Evolutionary conservation across 1,140 invertebrate genomes (phyloP).

Genomic region (Drosophila lacertosa): DNA sequence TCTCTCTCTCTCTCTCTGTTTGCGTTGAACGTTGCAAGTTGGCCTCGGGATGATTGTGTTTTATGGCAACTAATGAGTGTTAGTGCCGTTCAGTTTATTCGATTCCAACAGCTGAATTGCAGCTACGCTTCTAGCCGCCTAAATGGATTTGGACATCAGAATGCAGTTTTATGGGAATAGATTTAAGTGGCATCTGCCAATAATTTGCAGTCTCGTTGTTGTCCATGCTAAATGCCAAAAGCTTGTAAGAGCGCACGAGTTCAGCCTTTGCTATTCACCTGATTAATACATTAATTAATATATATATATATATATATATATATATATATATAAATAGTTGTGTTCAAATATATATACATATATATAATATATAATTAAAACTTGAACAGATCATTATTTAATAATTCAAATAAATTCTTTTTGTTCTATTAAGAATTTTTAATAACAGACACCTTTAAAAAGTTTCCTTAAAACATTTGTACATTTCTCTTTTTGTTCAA

Average conservation of each 20-base stretch:
- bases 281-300: neutral
- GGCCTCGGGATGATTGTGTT: constrained; percentile 55
- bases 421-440: too few relatives aligned
- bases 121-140: constrained; percentile 3
- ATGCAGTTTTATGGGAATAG: constrained; percentile 17
- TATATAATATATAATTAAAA: too few relatives aligned
- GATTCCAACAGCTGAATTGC: constrained; percentile 32
- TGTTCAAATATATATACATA: too few relatives aligned
- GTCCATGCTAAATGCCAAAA: neutral
- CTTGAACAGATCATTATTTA: too few relatives aligned
- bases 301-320: too few relatives aligned
- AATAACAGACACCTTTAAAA: too few relatives aligned
- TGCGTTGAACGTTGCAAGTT: constrained; percentile 52
- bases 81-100: constrained; percentile 48
- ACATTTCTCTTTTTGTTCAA: too few relatives aligned
- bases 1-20: constrained; percentile 38
- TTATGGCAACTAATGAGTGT: constrained; percentile 73
- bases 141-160: constrained; percentile 27
- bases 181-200: constrained; percentile 7
- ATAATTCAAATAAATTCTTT: too few relatives aligned
- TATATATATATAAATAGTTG: too few relatives aligned
- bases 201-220: neutral
- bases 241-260: neutral
- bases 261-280: neutral
- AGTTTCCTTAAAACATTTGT: too few relatives aligned